Evolutionary conservation across 2,113 vertebrate species (phyloP).

Genomic region (Chascanopsetta lugubris): DNA sequence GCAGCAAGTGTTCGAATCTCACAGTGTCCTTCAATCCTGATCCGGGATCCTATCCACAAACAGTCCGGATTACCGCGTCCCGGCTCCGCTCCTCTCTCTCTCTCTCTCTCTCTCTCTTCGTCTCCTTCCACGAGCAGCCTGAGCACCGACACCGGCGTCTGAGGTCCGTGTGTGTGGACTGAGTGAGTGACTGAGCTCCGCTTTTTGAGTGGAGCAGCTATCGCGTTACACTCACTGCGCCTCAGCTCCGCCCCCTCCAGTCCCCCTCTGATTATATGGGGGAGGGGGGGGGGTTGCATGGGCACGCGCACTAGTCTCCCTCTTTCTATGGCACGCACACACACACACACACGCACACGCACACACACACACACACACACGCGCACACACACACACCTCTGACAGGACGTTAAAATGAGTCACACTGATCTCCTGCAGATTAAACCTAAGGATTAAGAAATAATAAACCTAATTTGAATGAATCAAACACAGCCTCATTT

Average conservation of each 20-base stretch:
- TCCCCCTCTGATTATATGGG: slow-evolving; percentile 74
- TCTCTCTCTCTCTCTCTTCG: neutral
- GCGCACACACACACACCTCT: no score
- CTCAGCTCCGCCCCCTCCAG: slow-evolving; percentile 84
- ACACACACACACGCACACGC: slow-evolving; percentile 10
- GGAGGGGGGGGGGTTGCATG: slow-evolving; percentile 7
- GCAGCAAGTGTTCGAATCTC: neutral
- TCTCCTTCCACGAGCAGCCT: slow-evolving; percentile 16
- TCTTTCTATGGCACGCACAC: slow-evolving; percentile 11
- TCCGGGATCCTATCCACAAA: slow-evolving; percentile 4
- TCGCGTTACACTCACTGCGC: slow-evolving; percentile 86
- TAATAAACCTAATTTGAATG: no score
- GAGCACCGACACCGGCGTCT: slow-evolving; percentile 48
- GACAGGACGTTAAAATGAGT: no score
- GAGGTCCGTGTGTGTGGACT: slow-evolving; percentile 70
- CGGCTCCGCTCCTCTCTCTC: slow-evolving; percentile 25
- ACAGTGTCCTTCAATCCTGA: no score
- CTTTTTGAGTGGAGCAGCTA: slow-evolving; percentile 81
- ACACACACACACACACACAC: slow-evolving; percentile 8
- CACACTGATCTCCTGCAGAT: neutral
- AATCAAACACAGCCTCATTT: no score
- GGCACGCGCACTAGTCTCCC: slow-evolving; percentile 6
- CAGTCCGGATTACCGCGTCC: neutral
- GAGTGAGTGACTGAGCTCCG: slow-evolving; percentile 77
- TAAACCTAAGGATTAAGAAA: no score